A percentile compares a stretch with the other conserved stretches of the same genome.
Evolutionary conservation across 2,797 vertebrate species (phyloP).

Genomic region (Channallabes apus): DNA sequence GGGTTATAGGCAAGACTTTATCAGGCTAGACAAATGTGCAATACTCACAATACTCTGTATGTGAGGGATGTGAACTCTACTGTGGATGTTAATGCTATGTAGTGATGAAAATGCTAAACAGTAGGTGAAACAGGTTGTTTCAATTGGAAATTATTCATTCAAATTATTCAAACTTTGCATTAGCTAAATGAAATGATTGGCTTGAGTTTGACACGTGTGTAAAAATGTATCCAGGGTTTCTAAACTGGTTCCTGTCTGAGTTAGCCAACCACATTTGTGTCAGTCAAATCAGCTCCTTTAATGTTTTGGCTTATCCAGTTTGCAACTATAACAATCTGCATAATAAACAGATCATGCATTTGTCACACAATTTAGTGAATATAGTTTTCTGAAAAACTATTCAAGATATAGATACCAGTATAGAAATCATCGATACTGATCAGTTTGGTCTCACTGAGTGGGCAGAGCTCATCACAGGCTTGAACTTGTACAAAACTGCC

Average conservation of each 20-base stretch:
- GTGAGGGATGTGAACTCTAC: neutral
- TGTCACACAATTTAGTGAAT: neutral
- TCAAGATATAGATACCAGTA: neutral
- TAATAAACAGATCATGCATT: slow-evolving; percentile 44
- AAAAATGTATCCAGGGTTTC: neutral
- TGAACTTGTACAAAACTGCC: neutral
- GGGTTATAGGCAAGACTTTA: neutral
- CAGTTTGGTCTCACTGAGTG: neutral
- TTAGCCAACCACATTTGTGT: neutral
- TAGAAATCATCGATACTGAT: neutral
- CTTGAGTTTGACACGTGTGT: neutral
- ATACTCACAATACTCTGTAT: neutral
- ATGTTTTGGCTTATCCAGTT: neutral
- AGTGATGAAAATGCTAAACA: neutral
- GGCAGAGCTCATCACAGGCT: neutral
- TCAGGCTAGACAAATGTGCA: neutral
- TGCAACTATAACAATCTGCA: neutral
- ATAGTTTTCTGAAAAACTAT: neutral
- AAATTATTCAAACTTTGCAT: neutral
- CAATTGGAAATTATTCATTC: neutral
- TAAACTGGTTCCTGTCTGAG: neutral
- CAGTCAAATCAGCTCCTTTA: neutral
- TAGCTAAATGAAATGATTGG: neutral
- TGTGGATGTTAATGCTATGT: neutral
- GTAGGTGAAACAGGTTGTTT: neutral